Conservation (phyloP, 2,797 vertebrate species). For the Acanthurus tractus region DNA sequence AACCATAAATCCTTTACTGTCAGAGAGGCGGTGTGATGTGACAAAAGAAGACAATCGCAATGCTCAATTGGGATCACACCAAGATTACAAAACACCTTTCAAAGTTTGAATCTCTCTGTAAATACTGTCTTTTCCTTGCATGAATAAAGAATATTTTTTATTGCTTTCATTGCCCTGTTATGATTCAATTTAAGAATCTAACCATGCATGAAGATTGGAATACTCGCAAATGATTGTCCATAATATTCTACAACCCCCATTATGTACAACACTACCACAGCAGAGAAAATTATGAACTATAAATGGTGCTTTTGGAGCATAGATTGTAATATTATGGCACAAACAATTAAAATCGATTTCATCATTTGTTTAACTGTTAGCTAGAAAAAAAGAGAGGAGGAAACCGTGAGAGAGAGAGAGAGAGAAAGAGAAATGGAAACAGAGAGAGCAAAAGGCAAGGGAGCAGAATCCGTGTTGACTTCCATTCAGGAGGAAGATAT, state of each 20-base stretch:
- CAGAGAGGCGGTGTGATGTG: slow-evolving; percentile 90
- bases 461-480: slow-evolving; percentile 88
- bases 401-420: slow-evolving; percentile 4
- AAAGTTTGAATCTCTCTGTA: slow-evolving; percentile 59
- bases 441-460: slow-evolving; percentile 78
- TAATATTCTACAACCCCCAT: slow-evolving; percentile 23
- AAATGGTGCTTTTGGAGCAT: slow-evolving; percentile 37
- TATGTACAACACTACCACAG: background rate
- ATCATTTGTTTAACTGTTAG: slow-evolving; percentile 56
- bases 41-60: slow-evolving; percentile 89
- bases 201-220: slow-evolving; percentile 41
- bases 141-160: slow-evolving; percentile 39
- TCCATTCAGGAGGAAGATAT: slow-evolving; percentile 94
- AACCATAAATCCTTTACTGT: slow-evolving; percentile 99
- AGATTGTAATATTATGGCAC: slow-evolving; percentile 38
- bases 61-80: slow-evolving; percentile 74
- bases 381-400: slow-evolving; percentile 17
- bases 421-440: slow-evolving; percentile 39
- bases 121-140: slow-evolving; percentile 33
- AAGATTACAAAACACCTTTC: slow-evolving; percentile 63
- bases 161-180: slow-evolving; percentile 34
- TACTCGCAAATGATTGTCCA: slow-evolving; percentile 32
- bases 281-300: slow-evolving; percentile 27
- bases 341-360: slow-evolving; percentile 56
- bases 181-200: slow-evolving; percentile 47